Percentiles rank a stretch among this genome's conserved stretches.
Conservation (phyloP, 2,888 invertebrate species). For the Pterostichus madidus region DNA sequence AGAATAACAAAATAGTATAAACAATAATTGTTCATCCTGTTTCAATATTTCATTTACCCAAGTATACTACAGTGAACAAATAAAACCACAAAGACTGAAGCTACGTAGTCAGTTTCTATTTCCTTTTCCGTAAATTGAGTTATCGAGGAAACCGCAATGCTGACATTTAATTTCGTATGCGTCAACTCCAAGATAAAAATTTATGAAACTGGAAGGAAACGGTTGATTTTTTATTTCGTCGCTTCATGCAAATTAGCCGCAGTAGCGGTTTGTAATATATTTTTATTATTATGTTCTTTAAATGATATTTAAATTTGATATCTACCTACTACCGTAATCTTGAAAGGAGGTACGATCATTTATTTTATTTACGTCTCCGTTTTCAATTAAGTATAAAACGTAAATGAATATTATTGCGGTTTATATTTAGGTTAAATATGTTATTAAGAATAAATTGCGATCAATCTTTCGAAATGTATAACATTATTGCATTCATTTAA, state of each 20-base stretch:
- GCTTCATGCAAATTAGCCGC: constrained; percentile 25
- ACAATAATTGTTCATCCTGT: constrained; percentile 42
- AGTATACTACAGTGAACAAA: constrained; percentile 16
- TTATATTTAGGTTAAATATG: constrained; percentile 8
- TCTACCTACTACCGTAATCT: constrained; percentile 49
- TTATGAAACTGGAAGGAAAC: constrained; percentile 17
- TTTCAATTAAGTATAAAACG: constrained; percentile 35
- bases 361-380: constrained; percentile 46
- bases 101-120: constrained; percentile 1
- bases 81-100: constrained; percentile 18
- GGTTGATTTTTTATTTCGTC: constrained; percentile 13
- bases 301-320: constrained; percentile 55
- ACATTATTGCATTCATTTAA: constrained; percentile 6
- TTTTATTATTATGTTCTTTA: constrained; percentile 47
- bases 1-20: not conserved
- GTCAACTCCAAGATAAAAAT: constrained; percentile 26
- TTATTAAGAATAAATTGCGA: not conserved
- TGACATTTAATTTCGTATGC: constrained; percentile 25
- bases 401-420: constrained; percentile 22
- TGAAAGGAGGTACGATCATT: constrained; percentile 27
- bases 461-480: constrained; percentile 16
- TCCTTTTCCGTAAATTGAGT: constrained; percentile 49
- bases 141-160: constrained; percentile 30
- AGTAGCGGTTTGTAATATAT: constrained; percentile 35
- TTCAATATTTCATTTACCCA: constrained; percentile 1